Evolutionary conservation across 1,140 invertebrate genomes (phyloP).

Genomic region (Rhopalosiphum maidis): DNA sequence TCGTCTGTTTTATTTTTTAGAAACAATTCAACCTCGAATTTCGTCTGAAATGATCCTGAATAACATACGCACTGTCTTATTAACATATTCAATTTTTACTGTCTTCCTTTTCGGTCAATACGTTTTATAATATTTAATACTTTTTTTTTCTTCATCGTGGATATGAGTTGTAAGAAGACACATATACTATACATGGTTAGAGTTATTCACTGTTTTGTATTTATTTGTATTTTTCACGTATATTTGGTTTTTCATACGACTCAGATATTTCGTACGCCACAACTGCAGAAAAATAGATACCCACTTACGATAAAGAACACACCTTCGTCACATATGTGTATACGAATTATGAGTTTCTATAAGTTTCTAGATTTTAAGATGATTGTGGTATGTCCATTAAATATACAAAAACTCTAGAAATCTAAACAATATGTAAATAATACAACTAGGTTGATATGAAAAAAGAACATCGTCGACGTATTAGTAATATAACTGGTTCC

Average conservation of each 20-base stretch:
- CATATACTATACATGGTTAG: background rate
- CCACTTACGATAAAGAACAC: background rate
- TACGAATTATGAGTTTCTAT: background rate
- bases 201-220: background rate
- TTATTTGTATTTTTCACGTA: background rate
- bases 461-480: background rate
- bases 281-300: background rate
- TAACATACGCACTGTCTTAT: background rate
- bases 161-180: background rate
- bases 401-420: background rate
- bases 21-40: background rate
- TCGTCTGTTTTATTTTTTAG: background rate
- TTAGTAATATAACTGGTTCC: background rate
- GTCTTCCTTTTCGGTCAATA: background rate
- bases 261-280: background rate
- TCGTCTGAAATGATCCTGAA: background rate
- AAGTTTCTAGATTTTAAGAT: background rate
- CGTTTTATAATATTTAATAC: background rate
- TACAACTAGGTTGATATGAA: background rate
- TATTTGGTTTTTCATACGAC: background rate
- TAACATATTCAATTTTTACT: background rate
- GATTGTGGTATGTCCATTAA: background rate
- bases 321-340: background rate
- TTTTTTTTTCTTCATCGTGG: background rate
- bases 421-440: background rate